Evolutionary conservation across 2,113 vertebrate species (phyloP).

Genomic region (Heterotilapia buettikoferi): DNA sequence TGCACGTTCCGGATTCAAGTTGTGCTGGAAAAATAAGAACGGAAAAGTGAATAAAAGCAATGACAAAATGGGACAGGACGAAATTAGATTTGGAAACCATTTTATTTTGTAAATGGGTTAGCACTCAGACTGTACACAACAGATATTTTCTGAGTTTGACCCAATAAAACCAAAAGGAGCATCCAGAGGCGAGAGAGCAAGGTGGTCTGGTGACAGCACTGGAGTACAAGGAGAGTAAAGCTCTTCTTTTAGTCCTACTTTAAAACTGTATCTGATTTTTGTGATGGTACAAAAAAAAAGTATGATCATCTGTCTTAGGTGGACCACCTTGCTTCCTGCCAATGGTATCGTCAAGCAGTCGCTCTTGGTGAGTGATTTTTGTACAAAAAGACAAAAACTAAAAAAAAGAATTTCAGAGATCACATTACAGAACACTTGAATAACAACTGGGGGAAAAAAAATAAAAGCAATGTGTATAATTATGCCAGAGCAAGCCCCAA

Average conservation of each 20-base stretch:
- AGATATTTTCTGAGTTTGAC: constrained; percentile 79
- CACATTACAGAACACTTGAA: constrained; percentile 61
- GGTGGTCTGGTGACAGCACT: constrained; percentile 74
- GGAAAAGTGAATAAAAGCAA: not conserved
- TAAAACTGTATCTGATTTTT: not conserved
- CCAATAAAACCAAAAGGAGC: constrained; percentile 85
- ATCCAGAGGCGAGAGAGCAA: constrained; percentile 77
- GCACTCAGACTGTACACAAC: constrained; percentile 94
- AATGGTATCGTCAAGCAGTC: constrained; percentile 7
- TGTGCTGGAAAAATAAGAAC: not conserved
- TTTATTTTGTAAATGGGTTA: constrained; percentile 79
- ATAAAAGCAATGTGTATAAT: constrained; percentile 25
- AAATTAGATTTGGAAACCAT: constrained; percentile 78
- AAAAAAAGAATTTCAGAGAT: constrained; percentile 15
- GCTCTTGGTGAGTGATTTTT: constrained; percentile 24
- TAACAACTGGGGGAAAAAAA: constrained; percentile 28
- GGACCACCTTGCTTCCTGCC: constrained; percentile 42
- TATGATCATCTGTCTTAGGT: not conserved
- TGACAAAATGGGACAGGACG: constrained; percentile 66
- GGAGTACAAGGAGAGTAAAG: constrained; percentile 11
- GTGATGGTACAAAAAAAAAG: not conserved
- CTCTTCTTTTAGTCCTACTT: not conserved
- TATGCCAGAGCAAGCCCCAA: constrained; percentile 32
- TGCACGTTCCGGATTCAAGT: not conserved
- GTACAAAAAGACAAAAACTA: constrained; percentile 51